A percentile compares a stretch with the other conserved stretches of the same genome.
Conservation (phyloP, 1,140 invertebrate genomes). For the Zaprionus africanus region DNA sequence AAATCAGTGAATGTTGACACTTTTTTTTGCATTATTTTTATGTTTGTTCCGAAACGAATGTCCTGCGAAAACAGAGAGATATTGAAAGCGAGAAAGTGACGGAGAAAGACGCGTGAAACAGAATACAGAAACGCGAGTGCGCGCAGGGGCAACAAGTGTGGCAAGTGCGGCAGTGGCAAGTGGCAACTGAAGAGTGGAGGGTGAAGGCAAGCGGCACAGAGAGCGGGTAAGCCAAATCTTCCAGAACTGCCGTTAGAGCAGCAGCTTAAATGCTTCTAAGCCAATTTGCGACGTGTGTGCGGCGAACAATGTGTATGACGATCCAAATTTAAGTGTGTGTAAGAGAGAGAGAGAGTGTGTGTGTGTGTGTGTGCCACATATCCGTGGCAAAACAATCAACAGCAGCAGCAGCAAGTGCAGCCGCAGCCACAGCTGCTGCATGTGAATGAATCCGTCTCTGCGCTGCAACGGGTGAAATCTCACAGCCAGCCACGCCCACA, state of each 20-base stretch:
- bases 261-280: constrained; percentile 9
- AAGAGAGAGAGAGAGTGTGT: constrained; percentile 11
- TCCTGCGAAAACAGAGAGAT: constrained; percentile 4
- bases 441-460: constrained; percentile 8
- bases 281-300: constrained; percentile 39
- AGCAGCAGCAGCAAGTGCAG: constrained; percentile 26
- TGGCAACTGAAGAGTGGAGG: background rate
- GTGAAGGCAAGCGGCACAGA: background rate
- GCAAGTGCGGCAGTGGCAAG: background rate
- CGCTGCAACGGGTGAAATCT: constrained; percentile 30
- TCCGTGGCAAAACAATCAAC: background rate
- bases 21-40: constrained; percentile 22
- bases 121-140: constrained; percentile 28
- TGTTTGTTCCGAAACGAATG: background rate
- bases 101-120: constrained; percentile 15
- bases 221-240: constrained; percentile 46
- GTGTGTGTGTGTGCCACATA: constrained; percentile 33
- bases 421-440: constrained; percentile 1
- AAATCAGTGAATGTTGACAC: background rate
- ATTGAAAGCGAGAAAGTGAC: background rate
- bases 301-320: constrained; percentile 15
- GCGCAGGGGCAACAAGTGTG: constrained; percentile 11
- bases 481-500: constrained; percentile 31
- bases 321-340: constrained; percentile 29
- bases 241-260: constrained; percentile 32